A percentile compares a stretch with the other conserved stretches of the same genome.
These are phyloP conservation scores for Lepas anatifera DNA, from an alignment of 2,888 invertebrate species.

Conservation along the genomic window DNA sequence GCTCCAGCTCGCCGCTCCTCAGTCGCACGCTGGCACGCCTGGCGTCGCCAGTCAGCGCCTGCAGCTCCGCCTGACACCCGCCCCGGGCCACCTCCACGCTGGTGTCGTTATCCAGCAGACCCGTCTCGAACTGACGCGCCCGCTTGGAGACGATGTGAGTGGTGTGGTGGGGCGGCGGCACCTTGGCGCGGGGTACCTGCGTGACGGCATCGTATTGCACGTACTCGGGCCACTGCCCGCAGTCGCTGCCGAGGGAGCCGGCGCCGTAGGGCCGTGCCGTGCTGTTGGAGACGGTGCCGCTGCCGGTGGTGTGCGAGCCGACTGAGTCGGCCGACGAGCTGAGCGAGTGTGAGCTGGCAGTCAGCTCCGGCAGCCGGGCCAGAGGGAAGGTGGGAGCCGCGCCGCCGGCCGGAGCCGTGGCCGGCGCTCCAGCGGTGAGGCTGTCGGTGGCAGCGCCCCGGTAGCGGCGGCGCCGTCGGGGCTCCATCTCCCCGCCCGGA, in stretches of 20 bases:
- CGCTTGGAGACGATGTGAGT: constrained; percentile 55
- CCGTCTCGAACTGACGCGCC: constrained; percentile 58
- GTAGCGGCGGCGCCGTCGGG: constrained; percentile 18
- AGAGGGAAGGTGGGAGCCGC: constrained; percentile 10
- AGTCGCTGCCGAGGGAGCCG: neutral
- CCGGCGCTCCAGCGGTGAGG: neutral
- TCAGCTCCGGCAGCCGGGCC: constrained; percentile 30
- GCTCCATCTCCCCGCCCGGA: constrained; percentile 25
- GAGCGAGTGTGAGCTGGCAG: neutral
- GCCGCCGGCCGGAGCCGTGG: constrained; percentile 2
- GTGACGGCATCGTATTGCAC: constrained; percentile 10
- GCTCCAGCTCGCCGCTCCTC: neutral
- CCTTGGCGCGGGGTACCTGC: constrained; percentile 8
- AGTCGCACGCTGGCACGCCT: neutral
- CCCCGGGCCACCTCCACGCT: constrained; percentile 3
- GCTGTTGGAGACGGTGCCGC: neutral
- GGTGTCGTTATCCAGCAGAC: constrained; percentile 47
- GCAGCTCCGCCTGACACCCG: neutral
- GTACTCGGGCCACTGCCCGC: neutral
- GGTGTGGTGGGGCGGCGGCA: neutral
- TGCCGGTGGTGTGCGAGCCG: neutral
- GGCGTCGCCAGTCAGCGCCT: neutral
- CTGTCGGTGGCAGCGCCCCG: constrained; percentile 13
- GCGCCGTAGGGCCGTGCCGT: constrained; percentile 1
- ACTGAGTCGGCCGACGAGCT: neutral